Percentiles rank a stretch among this genome's conserved stretches.
Conservation (phyloP, 1,140 invertebrate genomes). For the Limonius californicus region DNA sequence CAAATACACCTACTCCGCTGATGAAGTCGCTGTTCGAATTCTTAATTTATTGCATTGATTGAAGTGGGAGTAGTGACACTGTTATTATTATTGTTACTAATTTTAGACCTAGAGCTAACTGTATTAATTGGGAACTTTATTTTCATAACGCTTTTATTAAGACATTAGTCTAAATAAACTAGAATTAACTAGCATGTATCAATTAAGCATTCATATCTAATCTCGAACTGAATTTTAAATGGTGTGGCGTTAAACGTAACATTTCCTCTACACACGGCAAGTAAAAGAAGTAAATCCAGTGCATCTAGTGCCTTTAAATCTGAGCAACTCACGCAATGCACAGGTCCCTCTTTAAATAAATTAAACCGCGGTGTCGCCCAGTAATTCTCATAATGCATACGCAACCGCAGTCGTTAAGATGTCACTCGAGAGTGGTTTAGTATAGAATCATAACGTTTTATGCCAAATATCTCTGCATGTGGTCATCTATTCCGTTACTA, state of each 20-base stretch:
- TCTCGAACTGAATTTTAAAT: no score
- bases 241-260: no score
- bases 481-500: slow-evolving; percentile 26
- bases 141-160: no score
- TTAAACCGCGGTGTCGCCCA: background rate
- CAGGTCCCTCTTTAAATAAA: background rate
- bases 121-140: no score
- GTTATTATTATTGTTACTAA: no score
- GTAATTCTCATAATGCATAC: slow-evolving; percentile 12
- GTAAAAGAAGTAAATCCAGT: background rate
- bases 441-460: slow-evolving; percentile 30
- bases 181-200: no score
- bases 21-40: background rate
- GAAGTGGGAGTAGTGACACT: no score
- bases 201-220: no score
- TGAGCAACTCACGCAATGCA: background rate
- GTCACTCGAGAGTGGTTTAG: slow-evolving; percentile 26
- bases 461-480: slow-evolving; percentile 30
- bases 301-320: background rate
- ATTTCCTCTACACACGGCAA: no score
- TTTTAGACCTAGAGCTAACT: no score
- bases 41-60: background rate
- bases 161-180: no score
- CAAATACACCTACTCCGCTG: background rate
- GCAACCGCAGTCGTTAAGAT: slow-evolving; percentile 21